Evolutionary conservation across 2,888 invertebrate genomes (phyloP), one percentile per base, ranked within the genome.

Genomic region (Caenorhabditis sp.): DNA sequence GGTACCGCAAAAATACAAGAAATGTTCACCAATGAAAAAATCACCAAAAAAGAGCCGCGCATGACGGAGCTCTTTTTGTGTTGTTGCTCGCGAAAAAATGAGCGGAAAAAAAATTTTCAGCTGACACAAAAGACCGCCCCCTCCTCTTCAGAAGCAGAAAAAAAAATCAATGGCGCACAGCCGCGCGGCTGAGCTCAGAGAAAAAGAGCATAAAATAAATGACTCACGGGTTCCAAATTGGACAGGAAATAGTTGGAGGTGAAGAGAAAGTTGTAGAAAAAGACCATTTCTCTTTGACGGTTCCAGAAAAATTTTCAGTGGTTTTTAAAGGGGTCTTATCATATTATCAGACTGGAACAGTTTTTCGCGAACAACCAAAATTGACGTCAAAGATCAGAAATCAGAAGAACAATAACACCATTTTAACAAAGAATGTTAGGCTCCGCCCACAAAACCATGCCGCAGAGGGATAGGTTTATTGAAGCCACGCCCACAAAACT

Each of bases 31-130:
- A 43, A 12, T 7, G 14, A 62, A 56, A 62, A 52, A 60, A 31
- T 8, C 4, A 31, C 50, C 3, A 59, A 62, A 65, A 65, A 38
- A 59, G 49, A 57, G 66, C 65, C 59, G 31, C 54, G 21, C 38
- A 66, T 50, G n/a, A n/a, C n/a, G n/a, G n/a, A n/a, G n/a, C n/a
- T n/a, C n/a, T n/a, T n/a, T n/a, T n/a, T n/a, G n/a, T n/a, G n/a
- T n/a, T n/a, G n/a, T 36, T 38, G 14, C 17, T 17, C n/a, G 58
- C 27, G 21, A 27, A 27, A 31, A 27, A 27, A 21, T 12, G 59
- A 43, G 38, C 20, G 38, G 59, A 61, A 52, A 7, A 20, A 59
- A 23, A 59, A n/a, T 43, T 43, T 43, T 43, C 14, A 43, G 43
- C 43, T 43, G 43, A 43, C 53, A 10, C 14, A 36, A 25, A 36